Base-by-base conservation (phyloP, 1,140 invertebrate species). In the Tetramorium simillimum region DNA sequence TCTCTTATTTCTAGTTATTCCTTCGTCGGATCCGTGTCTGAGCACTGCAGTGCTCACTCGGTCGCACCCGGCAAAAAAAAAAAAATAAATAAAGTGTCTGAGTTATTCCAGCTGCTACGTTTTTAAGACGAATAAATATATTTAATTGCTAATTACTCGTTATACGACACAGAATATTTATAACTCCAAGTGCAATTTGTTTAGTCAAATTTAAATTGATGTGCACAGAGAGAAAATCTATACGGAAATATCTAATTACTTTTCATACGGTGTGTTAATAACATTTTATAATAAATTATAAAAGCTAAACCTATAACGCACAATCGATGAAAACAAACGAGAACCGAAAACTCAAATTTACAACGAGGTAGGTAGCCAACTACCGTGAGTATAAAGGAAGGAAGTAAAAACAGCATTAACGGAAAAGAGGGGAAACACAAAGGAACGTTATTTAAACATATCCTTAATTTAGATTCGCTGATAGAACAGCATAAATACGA, bases 1-100 rank as follows among this genome's bases (percentile, higher is more conserved):
- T 56, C 16, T 43, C 7, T 63, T 85, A 28, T 65, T 63, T 78
- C 70, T 24, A 46, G 3, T n/a, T 78, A 75, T 76, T 75, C n/a
- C 56, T 46, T 24, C 28, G 18, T 43, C 16, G 37, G 58, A 46
- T 46, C 14, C n/a, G 72, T 49, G 43, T 51, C 33, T 24, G 21
- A 40, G 46, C 33, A 14, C n/a, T 28, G 21, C 14, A 51, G 21
- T 10, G n/a, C 24, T 58, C 14, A 33, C 28, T 80, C 75, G 40
- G 24, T 28, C 37, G 53, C 1, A 46, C 10, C 46, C 24, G 10
- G 14, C 9, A 10, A 24, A 24, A 40, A 60, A 75, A 46, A n/a
- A 37, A 18, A n/a, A 37, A 24, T 33, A 33, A 33, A 33, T 33
- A 28, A 33, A 53, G n/a, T n/a, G n/a, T n/a, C 14, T 14, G 51